Evolutionary conservation across 1,140 invertebrate genomes (phyloP).

Genomic region (Aphelinus atriplicis): DNA sequence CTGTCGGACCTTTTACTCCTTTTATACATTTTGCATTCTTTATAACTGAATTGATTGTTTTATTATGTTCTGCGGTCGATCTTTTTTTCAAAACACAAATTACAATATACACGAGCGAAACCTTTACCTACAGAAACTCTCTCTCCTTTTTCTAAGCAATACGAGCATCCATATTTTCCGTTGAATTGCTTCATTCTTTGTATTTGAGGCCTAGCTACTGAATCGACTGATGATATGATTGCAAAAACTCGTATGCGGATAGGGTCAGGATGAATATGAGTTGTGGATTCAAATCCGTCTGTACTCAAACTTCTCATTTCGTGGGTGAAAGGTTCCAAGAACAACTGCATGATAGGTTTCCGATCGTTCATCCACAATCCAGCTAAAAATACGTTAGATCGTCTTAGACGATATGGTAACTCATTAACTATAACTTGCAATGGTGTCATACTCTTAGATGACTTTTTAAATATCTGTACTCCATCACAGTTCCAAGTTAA

Average conservation of each 20-base stretch:
- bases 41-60: neutral
- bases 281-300: neutral
- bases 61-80: no score
- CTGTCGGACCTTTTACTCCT: slow-evolving; percentile 11
- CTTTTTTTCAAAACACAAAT: neutral
- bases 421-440: slow-evolving; percentile 39
- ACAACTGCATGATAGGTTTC: slow-evolving; percentile 2
- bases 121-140: neutral
- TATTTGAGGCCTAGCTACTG: neutral
- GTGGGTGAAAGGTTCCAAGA: slow-evolving; percentile 13
- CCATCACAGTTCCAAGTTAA: slow-evolving; percentile 22
- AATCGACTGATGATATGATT: neutral
- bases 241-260: slow-evolving; percentile 16
- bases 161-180: slow-evolving; percentile 4
- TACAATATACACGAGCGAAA: neutral
- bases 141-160: neutral
- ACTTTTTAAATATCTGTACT: slow-evolving; percentile 3
- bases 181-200: slow-evolving; percentile 14
- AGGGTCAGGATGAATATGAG: neutral
- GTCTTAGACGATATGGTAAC: slow-evolving; percentile 35
- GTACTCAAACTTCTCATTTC: slow-evolving; percentile 9
- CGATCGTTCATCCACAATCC: slow-evolving; percentile 34
- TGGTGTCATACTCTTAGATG: slow-evolving; percentile 37
- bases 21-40: neutral
- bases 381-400: slow-evolving; percentile 39